Evolutionary conservation across 1,140 invertebrate species (phyloP).

Genomic region (Trichonephila clavata): DNA sequence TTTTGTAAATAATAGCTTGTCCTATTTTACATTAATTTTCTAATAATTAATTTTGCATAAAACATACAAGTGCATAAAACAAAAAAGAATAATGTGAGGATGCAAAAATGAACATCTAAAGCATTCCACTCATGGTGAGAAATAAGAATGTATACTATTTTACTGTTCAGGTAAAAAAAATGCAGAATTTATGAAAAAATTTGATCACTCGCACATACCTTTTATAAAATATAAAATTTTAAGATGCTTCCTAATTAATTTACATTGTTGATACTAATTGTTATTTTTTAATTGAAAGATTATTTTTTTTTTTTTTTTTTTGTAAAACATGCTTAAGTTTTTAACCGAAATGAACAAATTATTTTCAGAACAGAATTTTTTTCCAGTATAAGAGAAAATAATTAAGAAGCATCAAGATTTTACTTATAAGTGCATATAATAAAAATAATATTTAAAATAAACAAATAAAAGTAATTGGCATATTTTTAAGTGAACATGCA

Average conservation of each 20-base stretch:
- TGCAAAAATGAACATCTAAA: neutral
- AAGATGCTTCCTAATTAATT: neutral
- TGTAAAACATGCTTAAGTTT: neutral
- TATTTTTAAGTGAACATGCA: no score
- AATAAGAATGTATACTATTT: neutral
- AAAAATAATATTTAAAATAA: no score
- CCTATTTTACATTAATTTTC: neutral
- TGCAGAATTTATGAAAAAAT: constrained; percentile 8
- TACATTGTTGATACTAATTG: neutral
- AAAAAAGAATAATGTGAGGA: neutral
- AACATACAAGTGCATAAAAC: neutral
- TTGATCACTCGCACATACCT: constrained; percentile 62
- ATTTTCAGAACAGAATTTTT: neutral
- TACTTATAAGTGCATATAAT: neutral
- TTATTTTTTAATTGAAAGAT: neutral
- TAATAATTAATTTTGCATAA: neutral
- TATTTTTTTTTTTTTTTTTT: no score
- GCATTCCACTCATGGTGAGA: neutral
- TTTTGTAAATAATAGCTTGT: no score
- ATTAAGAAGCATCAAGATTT: neutral
- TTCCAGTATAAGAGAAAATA: neutral
- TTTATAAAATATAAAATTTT: constrained; percentile 5
- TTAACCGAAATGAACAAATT: neutral
- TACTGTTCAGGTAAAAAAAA: neutral
- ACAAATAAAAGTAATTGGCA: no score